These are phyloP conservation scores for Karalla daura DNA, from an alignment of 2,797 vertebrate species.

Conservation along the genomic window DNA sequence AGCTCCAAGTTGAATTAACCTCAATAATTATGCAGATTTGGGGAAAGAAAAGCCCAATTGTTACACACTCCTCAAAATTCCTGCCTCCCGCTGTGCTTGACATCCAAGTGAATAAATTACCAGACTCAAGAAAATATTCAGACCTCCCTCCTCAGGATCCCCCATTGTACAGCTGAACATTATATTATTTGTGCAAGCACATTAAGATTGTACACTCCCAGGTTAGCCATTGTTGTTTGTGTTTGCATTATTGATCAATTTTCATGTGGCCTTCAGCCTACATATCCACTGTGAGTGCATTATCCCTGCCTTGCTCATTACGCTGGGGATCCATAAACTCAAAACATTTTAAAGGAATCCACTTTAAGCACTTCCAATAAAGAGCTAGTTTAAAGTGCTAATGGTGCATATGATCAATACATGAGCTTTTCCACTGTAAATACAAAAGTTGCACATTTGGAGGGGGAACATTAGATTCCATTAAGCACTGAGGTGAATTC, in stretches of 20 bases:
- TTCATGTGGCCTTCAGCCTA: slow-evolving; percentile 42
- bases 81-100: slow-evolving; percentile 62
- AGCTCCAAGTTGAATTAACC: slow-evolving; percentile 74
- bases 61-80: slow-evolving; percentile 69
- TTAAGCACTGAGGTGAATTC: slow-evolving; percentile 50
- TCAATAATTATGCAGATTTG: slow-evolving; percentile 80
- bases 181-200: slow-evolving; percentile 11
- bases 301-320: slow-evolving; percentile 32
- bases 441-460: slow-evolving; percentile 42
- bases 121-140: slow-evolving; percentile 37
- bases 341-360: slow-evolving; percentile 73
- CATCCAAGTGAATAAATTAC: slow-evolving; percentile 68
- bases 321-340: slow-evolving; percentile 57
- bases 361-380: slow-evolving; percentile 69
- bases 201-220: slow-evolving; percentile 17
- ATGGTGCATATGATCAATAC: slow-evolving; percentile 81
- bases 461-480: slow-evolving; percentile 55
- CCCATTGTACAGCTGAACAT: slow-evolving; percentile 11
- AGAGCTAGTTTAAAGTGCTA: slow-evolving; percentile 66
- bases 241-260: slow-evolving; percentile 51
- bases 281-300: slow-evolving; percentile 55
- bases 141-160: slow-evolving; percentile 24
- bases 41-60: slow-evolving; percentile 73
- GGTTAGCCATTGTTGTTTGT: slow-evolving; percentile 43
- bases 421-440: slow-evolving; percentile 53